Evolutionary conservation across 2,113 vertebrate genomes (phyloP), one percentile per base, ranked within the genome.

Genomic region (Nothoprocta pentlandii): DNA sequence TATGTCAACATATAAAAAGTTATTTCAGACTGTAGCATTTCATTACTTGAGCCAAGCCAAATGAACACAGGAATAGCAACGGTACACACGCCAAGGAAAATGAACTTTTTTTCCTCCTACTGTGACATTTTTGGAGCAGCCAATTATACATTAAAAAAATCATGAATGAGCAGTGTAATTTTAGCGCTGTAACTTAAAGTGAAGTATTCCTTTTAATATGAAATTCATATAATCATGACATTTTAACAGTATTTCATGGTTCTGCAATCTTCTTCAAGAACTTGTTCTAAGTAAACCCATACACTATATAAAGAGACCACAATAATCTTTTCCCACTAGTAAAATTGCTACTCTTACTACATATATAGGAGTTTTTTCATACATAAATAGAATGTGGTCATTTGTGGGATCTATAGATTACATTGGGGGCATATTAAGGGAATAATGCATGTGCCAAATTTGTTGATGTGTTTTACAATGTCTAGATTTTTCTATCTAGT

Each of bases 141-240:
- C 96, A 97, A 90, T 97, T 97, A 97, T 90, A 94, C 87, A 94
- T 96, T 84, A 71, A 95, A 94, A 93, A 96, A 96, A 93, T 92
- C 94, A 95, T 97, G 96, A 97, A 97, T 97, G 94, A 95, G 94
- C 86, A 96, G 92, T 92, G 93, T 87, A 95, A 93, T 97, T 94
- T 88, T 94, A 91, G 91, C 96, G 85, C 84, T 90, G 71, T 88
- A 94, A 92, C 90, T 94, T 95, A 85, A 94, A 95, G 84, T 80
- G 94, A 94, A 96, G 86, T 92, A 90, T 95, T 93, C 79, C 87
- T 95, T 94, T 97, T 93, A 95, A 89, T 82, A 93, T 70, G 63
- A 96, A 95, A 96, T 96, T 95, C 94, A 95, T 89, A 90, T 82
- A 92, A 91, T 90, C 86, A 79, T 80, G 91, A 90, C 56, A 91